phyloP scores from a whole-genome alignment of 1,140 invertebrate species.

The Heliconius hewitsoni region DNA sequence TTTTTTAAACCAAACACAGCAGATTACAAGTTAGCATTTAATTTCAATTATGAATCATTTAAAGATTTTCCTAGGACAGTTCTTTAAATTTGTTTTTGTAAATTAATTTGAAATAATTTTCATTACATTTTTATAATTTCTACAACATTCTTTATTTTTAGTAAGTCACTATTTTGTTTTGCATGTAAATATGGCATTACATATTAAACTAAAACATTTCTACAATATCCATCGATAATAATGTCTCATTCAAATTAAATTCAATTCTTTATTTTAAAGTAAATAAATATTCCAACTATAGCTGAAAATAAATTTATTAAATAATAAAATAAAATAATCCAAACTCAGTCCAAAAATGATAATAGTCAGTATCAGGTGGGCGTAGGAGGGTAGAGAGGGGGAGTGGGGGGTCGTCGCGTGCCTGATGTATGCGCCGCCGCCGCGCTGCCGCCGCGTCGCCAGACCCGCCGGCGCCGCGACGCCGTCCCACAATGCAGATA shows the following conservation, averaged over 20 bases:
- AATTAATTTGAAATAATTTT: too few species aligned
- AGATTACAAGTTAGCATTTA: not conserved
- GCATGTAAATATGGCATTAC: too few species aligned
- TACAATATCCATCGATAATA: too few species aligned
- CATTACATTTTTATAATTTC: too few species aligned
- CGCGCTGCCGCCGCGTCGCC: conserved; percentile 74
- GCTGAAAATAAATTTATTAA: not conserved
- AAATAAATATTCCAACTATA: too few species aligned
- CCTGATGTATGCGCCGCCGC: conserved; percentile 77
- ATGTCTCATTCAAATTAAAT: too few species aligned
- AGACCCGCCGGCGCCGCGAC: conserved; percentile 72
- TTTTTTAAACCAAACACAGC: not conserved
- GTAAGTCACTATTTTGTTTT: too few species aligned
- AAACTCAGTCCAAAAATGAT: conserved; percentile 32
- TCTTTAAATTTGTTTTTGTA: too few species aligned
- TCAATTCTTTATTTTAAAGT: too few species aligned
- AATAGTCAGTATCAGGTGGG: conserved; percentile 32
- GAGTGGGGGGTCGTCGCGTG: conserved; percentile 57
- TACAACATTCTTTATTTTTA: too few species aligned
- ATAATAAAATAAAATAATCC: conserved; percentile 9
- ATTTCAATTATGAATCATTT: not conserved
- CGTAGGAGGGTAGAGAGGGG: not conserved
- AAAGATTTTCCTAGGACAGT: not conserved
- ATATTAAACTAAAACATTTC: too few species aligned
- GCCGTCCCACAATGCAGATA: conserved; percentile 76